phyloP scores from a whole-genome alignment of 2,797 vertebrate species.

The Pseudochirops cupreus region DNA sequence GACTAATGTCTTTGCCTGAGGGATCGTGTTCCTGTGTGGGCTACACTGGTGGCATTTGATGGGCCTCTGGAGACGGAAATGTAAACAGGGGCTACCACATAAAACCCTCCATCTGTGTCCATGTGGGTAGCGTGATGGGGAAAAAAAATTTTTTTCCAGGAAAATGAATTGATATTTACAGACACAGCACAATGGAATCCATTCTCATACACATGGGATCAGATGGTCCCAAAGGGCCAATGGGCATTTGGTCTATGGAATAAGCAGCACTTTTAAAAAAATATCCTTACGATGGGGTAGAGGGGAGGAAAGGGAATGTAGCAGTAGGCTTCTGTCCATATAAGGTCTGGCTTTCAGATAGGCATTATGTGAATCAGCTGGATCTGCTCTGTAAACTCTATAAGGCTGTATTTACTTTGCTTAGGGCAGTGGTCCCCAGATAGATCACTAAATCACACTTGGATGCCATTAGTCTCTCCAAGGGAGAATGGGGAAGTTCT shows the following conservation, averaged over 20 bases:
- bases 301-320: neutral
- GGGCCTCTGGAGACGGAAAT: constrained; percentile 70
- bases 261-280: neutral
- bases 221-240: constrained; percentile 12
- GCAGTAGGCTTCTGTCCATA: neutral
- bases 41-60: constrained; percentile 77
- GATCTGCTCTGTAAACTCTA: neutral
- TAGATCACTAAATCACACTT: neutral
- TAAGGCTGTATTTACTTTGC: neutral
- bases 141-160: constrained; percentile 81
- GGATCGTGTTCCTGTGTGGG: constrained; percentile 81
- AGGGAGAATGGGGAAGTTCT: neutral
- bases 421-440: neutral
- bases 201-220: neutral
- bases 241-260: neutral
- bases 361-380: neutral
- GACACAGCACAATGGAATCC: constrained; percentile 59
- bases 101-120: constrained; percentile 80
- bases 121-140: constrained; percentile 77
- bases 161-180: constrained; percentile 82
- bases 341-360: neutral
- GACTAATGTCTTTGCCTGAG: constrained; percentile 72
- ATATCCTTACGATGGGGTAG: neutral
- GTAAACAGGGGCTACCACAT: constrained; percentile 80
- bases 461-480: neutral